Base-by-base conservation (phyloP, 2,888 invertebrate species). In the Agrypnus murinus region DNA sequence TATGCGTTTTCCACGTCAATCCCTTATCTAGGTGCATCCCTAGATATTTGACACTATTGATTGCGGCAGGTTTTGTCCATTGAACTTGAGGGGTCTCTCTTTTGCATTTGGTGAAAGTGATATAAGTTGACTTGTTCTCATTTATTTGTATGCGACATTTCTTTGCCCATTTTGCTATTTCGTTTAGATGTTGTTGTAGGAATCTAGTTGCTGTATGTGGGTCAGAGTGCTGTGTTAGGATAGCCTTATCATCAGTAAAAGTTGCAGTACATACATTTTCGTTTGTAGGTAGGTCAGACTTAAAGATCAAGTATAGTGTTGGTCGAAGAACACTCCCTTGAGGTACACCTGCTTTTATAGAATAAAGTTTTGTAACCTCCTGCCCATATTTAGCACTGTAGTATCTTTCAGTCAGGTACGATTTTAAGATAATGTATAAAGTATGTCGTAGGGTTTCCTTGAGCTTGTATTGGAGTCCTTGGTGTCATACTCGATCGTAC, bases 21-120 rank as follows among this genome's bases (percentile, higher is more conserved):
- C n/a, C n/a, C n/a, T n/a, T n/a, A n/a, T n/a, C n/a, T n/a, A n/a
- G n/a, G n/a, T n/a, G n/a, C n/a, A n/a, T n/a, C n/a, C n/a, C n/a
- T n/a, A n/a, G n/a, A n/a, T n/a, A n/a, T n/a, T n/a, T n/a, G n/a
- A n/a, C n/a, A n/a, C n/a, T n/a, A n/a, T n/a, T n/a, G n/a, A n/a
- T n/a, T n/a, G n/a, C n/a, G n/a, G n/a, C n/a, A n/a, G n/a, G n/a
- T n/a, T n/a, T n/a, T n/a, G n/a, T n/a, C n/a, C n/a, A n/a, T n/a
- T n/a, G n/a, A n/a, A n/a, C n/a, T n/a, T n/a, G n/a, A n/a, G n/a
- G n/a, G n/a, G n/a, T n/a, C n/a, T n/a, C n/a, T n/a, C n/a, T n/a
- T n/a, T n/a, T n/a, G n/a, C n/a, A n/a, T n/a, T n/a, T 46, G 9
- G 46, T 46, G 5, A 46, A 46, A 19, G 46, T 46, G 17, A 46